Evolutionary conservation across 2,888 invertebrate genomes (phyloP).

Genomic region (Pyrrhosoma nymphula): DNA sequence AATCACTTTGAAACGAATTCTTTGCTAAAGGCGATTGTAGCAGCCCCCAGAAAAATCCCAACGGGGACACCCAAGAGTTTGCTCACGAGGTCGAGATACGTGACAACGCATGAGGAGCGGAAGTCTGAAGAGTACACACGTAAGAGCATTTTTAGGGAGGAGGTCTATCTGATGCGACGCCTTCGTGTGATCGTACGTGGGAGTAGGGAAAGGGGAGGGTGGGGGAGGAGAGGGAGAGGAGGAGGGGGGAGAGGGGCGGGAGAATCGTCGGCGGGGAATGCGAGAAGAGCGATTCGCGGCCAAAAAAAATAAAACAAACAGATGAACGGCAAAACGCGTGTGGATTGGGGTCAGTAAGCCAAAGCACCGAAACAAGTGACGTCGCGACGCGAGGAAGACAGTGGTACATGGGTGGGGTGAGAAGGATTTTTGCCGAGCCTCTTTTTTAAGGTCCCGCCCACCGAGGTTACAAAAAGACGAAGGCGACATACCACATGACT

Average conservation of each 20-base stretch:
- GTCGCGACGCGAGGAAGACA: not conserved
- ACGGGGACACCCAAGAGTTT: too few relatives aligned
- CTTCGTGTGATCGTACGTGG: too few relatives aligned
- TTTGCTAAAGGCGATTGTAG: too few relatives aligned
- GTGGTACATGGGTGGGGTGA: too few relatives aligned
- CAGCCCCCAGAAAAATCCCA: too few relatives aligned
- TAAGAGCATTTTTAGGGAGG: not conserved
- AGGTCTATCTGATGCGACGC: too few relatives aligned
- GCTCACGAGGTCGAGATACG: not conserved
- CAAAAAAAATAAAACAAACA: not conserved
- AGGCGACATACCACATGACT: too few relatives aligned
- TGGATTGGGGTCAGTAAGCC: not conserved
- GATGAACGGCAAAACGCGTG: not conserved
- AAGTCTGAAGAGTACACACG: conserved; percentile 7
- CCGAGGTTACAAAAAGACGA: too few relatives aligned
- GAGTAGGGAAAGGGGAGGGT: not conserved
- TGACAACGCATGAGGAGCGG: not conserved
- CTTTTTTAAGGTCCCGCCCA: too few relatives aligned
- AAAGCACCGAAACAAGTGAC: not conserved
- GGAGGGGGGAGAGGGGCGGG: not conserved
- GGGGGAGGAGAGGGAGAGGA: not conserved
- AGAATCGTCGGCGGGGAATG: not conserved
- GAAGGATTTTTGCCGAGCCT: too few relatives aligned
- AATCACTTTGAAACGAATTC: too few relatives aligned
- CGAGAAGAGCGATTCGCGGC: conserved; percentile 13